Evolutionary conservation across 2,113 vertebrate genomes (phyloP), one percentile per base, ranked within the genome.

Genomic region (Indicator maculatus): DNA sequence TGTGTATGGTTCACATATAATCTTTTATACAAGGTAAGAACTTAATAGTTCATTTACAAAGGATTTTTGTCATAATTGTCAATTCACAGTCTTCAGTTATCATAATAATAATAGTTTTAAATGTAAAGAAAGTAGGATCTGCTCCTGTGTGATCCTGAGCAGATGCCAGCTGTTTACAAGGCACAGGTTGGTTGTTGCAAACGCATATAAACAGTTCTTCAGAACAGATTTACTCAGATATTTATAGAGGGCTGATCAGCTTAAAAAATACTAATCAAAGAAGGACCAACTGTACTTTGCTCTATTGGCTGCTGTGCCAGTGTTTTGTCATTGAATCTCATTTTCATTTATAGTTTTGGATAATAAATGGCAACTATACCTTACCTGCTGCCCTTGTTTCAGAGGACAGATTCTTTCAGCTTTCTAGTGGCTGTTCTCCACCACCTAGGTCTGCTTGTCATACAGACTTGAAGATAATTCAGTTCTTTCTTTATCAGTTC

Each of bases 401-500:
- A 79, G 92, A 89, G 80, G 76, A 31, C 60, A 95, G 76, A 77
- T 94, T 95, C 81, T 94, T 95, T 95, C 84, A 89, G 56, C 93
- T 94, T 93, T 87, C 80, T 93, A 95, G 88, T 95, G 83, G 64
- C 93, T 96, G 33, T 47, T 24, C 33, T 56, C n/a, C 6, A 27
- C 63, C 5, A 17, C 88, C 91, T 93, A 92, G 73, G 55, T 93
- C 96, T 86, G 84, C 86, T 96, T 96, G 83, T 98, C 88, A 83
- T 88, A 96, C 89, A 90, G 93, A 91, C 95, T 96, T 96, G 96
- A 92, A 97, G 85, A 95, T 98, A 97, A 96, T 98, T 96, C 92
- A 83, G 82, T 88, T 90, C 97, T 97, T 88, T 90, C 97, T 97
- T 98, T 98, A 97, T 97, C 96, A 94, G 93, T 96, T 95, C 90